Percentiles rank a stretch among this genome's conserved stretches.
These are phyloP conservation scores for Apamea crenata DNA, from an alignment of 2,888 invertebrate species.

Conservation along the genomic window DNA sequence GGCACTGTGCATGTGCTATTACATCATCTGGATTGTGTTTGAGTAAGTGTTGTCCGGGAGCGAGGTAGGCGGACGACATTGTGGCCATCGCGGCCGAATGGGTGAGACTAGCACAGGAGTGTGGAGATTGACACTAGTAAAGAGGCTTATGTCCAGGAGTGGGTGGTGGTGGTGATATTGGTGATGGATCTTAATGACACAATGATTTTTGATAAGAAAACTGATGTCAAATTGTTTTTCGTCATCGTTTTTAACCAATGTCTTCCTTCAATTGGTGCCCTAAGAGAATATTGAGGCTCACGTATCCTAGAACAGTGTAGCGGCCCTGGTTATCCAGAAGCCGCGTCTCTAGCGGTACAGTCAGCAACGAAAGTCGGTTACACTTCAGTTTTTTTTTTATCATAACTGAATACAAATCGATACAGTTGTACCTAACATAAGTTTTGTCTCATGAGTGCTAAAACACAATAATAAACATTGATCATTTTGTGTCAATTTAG, in stretches of 20 bases:
- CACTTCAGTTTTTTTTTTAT: conserved; percentile 7
- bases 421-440: background rate
- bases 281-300: conserved; percentile 7
- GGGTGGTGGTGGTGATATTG: background rate
- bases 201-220: conserved; percentile 13
- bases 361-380: conserved; percentile 43
- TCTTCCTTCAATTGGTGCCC: background rate
- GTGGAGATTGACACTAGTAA: background rate
- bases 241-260: background rate
- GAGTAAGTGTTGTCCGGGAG: conserved; percentile 92
- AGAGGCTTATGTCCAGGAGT: conserved; percentile 4
- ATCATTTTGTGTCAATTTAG: background rate
- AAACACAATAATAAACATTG: background rate
- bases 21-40: conserved; percentile 97
- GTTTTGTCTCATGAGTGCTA: background rate
- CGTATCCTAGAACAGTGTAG: conserved; percentile 16
- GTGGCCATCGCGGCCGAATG: background rate
- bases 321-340: conserved; percentile 21
- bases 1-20: conserved; percentile 97
- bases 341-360: conserved; percentile 30
- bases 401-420: background rate
- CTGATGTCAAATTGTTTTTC: conserved; percentile 9
- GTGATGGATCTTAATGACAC: background rate
- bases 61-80: conserved; percentile 12
- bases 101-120: background rate